Percentiles rank a stretch among this genome's conserved stretches.
Conservation (phyloP, 2,888 invertebrate genomes). For the Hypercompe scribonia region DNA sequence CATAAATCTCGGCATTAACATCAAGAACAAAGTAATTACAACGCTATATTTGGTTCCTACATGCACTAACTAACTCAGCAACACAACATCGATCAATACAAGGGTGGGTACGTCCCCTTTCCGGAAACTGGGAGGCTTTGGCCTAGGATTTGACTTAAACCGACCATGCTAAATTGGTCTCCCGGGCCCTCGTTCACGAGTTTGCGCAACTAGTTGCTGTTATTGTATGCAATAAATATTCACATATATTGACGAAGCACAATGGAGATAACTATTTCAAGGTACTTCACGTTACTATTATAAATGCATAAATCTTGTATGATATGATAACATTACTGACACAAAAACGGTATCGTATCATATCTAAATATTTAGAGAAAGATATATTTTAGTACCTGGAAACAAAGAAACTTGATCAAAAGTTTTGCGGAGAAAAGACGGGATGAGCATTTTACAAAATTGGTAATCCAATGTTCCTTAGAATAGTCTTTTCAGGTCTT, state of each 20-base stretch:
- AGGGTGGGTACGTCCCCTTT: conserved; percentile 27
- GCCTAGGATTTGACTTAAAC: conserved; percentile 18
- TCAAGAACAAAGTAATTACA: conserved; percentile 7
- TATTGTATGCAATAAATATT: conserved; percentile 3
- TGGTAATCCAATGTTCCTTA: background rate
- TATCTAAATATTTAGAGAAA: background rate
- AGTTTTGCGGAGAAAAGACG: background rate
- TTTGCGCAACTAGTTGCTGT: conserved; percentile 15
- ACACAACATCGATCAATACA: conserved; percentile 39
- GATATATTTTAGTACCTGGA: background rate
- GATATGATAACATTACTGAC: background rate
- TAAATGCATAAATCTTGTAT: conserved; percentile 10
- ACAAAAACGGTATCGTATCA: too few relatives aligned
- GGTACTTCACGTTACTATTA: conserved; percentile 6
- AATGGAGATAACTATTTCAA: conserved; percentile 16
- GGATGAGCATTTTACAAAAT: background rate
- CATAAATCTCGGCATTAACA: background rate
- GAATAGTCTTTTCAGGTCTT: background rate
- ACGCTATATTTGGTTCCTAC: conserved; percentile 2
- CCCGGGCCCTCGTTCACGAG: conserved; percentile 27
- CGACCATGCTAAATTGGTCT: conserved; percentile 22
- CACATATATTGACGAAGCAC: conserved; percentile 8
- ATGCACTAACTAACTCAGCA: conserved; percentile 4
- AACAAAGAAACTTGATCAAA: background rate
- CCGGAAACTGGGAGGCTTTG: conserved; percentile 25